Base-by-base conservation (phyloP, 2,888 invertebrate species). In the Tinea pellionella region DNA sequence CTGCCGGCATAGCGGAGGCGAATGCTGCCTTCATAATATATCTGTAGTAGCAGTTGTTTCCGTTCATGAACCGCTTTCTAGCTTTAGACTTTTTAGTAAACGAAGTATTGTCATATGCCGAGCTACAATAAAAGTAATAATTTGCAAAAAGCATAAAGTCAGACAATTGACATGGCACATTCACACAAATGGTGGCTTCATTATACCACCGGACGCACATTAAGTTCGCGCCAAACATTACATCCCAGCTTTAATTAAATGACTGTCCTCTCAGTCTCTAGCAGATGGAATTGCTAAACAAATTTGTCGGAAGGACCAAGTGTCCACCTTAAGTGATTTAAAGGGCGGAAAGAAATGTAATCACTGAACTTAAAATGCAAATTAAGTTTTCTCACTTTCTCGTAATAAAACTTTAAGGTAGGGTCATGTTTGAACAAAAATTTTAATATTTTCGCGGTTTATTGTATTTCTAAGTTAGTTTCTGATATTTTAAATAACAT, bases 281-380 rank as follows among this genome's bases (percentile, higher is more conserved):
- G 79, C 79, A 79, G 83, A 85, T 81, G 86, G 83, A 86, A 87
- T 87, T 84, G 79, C 86, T 81, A 81, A 87, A 85, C 86, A 87
- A 87, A 87, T 86, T 85, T 79, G 80, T 85, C 18, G 78, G 84
- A 77, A 66, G 67, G 74, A 76, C 82, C 75, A 80, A 80, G 80
- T 85, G 86, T 87, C 86, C 86, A 87, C 86, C 86, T 85, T 81
- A 85, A 87, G 86, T 87, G 86, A 87, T 87, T 87, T 87, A 87
- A 86, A 84, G 81, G 84, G 80, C 82, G 83, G 78, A 77, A 85
- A 84, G 86, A 82, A 85, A 85, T 85, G 79, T 78, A 59, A 59
- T 57, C 32, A 32, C 15, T 57, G 16, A 57, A 57, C 57, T 16
- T 57, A 32, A 57, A 57, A 30, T 32, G 55, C n/a, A 55, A 47